Evolutionary conservation across 2,113 vertebrate genomes (phyloP).

Genomic region (Cariama cristata): DNA sequence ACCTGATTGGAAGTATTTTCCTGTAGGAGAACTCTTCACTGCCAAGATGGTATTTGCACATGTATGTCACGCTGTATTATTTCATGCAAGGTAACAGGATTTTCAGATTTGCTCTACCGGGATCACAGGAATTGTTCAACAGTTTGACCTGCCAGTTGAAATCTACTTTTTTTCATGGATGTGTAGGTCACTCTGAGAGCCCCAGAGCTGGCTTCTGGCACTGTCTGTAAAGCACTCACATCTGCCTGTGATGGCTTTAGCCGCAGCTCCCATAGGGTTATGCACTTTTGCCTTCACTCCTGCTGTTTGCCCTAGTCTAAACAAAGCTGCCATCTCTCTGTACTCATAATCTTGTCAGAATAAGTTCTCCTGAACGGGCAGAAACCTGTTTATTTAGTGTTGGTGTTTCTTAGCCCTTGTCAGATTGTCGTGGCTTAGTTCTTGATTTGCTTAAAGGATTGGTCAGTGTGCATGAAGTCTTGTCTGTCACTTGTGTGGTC

Average conservation of each 20-base stretch:
- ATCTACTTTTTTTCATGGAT: not conserved
- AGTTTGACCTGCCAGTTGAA: slow-evolving; percentile 18
- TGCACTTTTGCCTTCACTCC: not conserved
- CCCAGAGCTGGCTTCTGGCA: not conserved
- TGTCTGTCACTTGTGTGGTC: not conserved
- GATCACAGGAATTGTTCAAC: not conserved
- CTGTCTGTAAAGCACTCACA: not conserved
- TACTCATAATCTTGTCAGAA: not conserved
- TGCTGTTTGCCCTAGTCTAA: not conserved
- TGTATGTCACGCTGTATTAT: not conserved
- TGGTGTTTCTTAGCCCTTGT: not conserved
- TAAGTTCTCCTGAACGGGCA: not conserved
- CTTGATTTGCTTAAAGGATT: not conserved
- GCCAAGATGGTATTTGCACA: not conserved
- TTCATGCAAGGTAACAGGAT: not conserved
- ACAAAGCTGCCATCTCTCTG: slow-evolving; percentile 9
- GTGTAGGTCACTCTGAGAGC: not conserved
- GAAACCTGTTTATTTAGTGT: not conserved
- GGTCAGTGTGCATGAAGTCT: not conserved
- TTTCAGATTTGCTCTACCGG: not conserved
- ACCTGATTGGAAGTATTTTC: not conserved
- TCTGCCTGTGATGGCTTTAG: not conserved
- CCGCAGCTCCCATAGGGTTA: not conserved
- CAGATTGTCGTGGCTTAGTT: not conserved
- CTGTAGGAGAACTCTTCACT: not conserved